These are phyloP conservation scores for Ameiurus melas DNA, from an alignment of 2,113 vertebrate genomes.

Conservation along the genomic window DNA sequence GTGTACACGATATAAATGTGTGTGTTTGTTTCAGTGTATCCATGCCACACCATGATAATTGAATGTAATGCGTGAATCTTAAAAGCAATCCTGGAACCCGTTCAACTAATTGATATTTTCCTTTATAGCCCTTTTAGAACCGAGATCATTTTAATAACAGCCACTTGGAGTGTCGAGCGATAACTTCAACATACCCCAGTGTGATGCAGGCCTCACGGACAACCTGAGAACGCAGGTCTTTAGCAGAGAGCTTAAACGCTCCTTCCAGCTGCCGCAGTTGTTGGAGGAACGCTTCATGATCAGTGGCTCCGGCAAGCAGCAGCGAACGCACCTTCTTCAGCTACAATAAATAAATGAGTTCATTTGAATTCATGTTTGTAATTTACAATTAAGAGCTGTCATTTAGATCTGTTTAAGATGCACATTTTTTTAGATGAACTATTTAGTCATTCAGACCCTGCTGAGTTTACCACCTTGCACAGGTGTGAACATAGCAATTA, in stretches of 20 bases:
- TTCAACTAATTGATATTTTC: constrained; percentile 29
- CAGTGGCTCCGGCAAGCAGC: constrained; percentile 85
- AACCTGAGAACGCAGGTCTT: constrained; percentile 94
- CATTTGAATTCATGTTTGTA: neutral
- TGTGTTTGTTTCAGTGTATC: neutral
- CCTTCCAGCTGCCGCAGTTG: constrained; percentile 89
- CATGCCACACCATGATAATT: neutral
- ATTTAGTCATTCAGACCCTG: neutral
- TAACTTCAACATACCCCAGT: constrained; percentile 79
- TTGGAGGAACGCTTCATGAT: constrained; percentile 88
- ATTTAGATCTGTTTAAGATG: neutral
- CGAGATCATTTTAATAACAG: neutral
- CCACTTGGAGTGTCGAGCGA: neutral
- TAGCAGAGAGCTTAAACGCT: constrained; percentile 90
- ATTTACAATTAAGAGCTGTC: neutral
- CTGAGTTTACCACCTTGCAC: neutral
- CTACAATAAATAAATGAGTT: constrained; percentile 60
- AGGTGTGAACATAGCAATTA: neutral
- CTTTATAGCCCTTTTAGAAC: constrained; percentile 11
- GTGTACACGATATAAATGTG: neutral
- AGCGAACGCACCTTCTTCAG: constrained; percentile 91
- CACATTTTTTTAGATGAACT: neutral
- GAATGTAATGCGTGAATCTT: constrained; percentile 10
- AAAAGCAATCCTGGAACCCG: neutral
- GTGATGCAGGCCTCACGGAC: constrained; percentile 95